These are phyloP conservation scores for Drosophila sulfurigaster DNA, from an alignment of 1,140 invertebrate species.

Conservation along the genomic window DNA sequence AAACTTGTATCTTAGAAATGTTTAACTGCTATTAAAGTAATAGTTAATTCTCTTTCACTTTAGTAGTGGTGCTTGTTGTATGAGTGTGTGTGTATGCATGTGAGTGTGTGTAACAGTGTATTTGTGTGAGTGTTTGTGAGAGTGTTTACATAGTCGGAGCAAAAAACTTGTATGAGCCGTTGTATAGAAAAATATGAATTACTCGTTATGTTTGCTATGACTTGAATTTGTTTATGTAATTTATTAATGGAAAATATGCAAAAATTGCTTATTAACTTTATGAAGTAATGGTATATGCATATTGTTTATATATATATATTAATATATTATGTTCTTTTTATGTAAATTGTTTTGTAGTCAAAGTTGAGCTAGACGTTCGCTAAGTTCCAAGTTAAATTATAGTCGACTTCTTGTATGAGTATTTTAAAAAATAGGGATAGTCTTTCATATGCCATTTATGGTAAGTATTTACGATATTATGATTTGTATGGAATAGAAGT, in stretches of 20 bases:
- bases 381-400: constrained; percentile 35
- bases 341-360: constrained; percentile 41
- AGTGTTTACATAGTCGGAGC: constrained; percentile 46
- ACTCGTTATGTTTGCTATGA: constrained; percentile 44
- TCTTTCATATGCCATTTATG: constrained; percentile 44
- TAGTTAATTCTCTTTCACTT: constrained; percentile 52
- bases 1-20: constrained; percentile 58
- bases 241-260: constrained; percentile 38
- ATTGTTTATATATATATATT: constrained; percentile 28
- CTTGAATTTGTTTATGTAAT: constrained; percentile 52
- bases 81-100: constrained; percentile 20
- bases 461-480: constrained; percentile 12
- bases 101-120: constrained; percentile 6
- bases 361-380: constrained; percentile 36
- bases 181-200: constrained; percentile 77
- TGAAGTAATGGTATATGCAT: constrained; percentile 42
- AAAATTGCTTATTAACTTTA: constrained; percentile 39
- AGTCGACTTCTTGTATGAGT: constrained; percentile 30
- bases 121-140: constrained; percentile 34
- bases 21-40: constrained; percentile 81
- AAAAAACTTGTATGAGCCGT: constrained; percentile 71
- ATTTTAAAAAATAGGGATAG: constrained; percentile 39
- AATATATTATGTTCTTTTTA: constrained; percentile 41
- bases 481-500: constrained; percentile 36
- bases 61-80: constrained; percentile 57